Base-by-base conservation (phyloP, 53 echinoderm and acorn worm genomes). In the Holothuria scabra region DNA sequence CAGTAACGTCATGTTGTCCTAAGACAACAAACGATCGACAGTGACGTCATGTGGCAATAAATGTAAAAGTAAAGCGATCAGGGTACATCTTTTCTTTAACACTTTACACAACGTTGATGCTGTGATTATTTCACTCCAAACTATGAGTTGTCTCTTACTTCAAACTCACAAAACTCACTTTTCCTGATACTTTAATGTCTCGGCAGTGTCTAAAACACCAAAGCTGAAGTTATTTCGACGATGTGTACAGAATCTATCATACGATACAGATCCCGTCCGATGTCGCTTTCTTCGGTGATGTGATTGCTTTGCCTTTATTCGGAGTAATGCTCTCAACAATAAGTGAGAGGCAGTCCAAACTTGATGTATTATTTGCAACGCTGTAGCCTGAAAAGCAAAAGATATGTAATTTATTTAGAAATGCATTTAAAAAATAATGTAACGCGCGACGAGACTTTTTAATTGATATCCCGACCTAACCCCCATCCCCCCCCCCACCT, bases 251-350 rank as follows among this genome's bases (percentile, higher is more conserved):
- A 26, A 64, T 64, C 64, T 12, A 64, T 64, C 85, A 96, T 89
- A 91, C 91, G 86, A 96, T 89, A 65, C 93, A 96, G 28, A 96
- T 90, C 46, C 96, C 96, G 41, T 96, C 96, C 46, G 96, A 91
- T 46, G 96, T 96, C 24, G 96, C 96, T 67, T 96, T 96, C 85
- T 96, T 96, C 60, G 96, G 96, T 59, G 96, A 96, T 67, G 96
- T 96, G 76, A 96, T 96, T 67, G 96, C 96, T 46, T 96, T 96
- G 4, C 96, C 96, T 85, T 96, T 96, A 21, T 89, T 97, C 30
- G 97, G 97, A 26, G 97, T 94, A 63, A 97, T 97, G 65, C 97
- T 97, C 67, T 97, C 97, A 8, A 97, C 97, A 28, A 97, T 97
- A 0, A 97, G 88, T 31, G 97, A 97, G 82, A 97, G 70, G 41